Evolutionary conservation across 2,113 vertebrate species (phyloP).

Genomic region (Atherinomorus stipes): DNA sequence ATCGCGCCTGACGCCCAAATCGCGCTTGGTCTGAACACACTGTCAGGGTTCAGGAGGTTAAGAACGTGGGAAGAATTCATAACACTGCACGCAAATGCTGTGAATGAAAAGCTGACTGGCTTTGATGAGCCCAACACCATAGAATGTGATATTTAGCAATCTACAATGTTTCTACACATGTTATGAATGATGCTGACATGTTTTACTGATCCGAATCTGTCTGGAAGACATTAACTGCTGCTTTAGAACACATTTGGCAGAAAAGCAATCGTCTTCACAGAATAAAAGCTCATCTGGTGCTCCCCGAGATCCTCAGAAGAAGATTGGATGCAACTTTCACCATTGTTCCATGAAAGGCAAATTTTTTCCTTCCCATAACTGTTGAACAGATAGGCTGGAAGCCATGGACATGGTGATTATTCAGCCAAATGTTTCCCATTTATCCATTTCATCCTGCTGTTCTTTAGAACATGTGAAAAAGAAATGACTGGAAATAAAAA

Average conservation of each 20-base stretch:
- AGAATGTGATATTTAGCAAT: conserved; percentile 57
- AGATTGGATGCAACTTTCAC: background rate
- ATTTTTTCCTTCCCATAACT: background rate
- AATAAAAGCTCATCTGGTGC: conserved; percentile 5
- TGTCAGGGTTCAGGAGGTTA: background rate
- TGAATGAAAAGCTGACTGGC: conserved; percentile 22
- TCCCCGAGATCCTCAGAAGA: background rate
- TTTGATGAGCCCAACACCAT: conserved; percentile 38
- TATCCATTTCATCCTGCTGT: background rate
- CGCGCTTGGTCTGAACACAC: too few species aligned
- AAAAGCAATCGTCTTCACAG: conserved; percentile 9
- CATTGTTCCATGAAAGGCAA: conserved; percentile 17
- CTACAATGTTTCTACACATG: conserved; percentile 40
- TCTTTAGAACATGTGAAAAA: background rate
- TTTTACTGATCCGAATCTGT: conserved; percentile 30
- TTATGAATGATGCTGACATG: conserved; percentile 24
- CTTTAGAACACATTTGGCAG: background rate
- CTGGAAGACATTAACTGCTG: conserved; percentile 55
- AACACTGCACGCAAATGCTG: background rate
- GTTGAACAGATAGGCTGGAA: conserved; percentile 1
- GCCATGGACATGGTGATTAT: background rate
- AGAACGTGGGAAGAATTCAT: background rate
- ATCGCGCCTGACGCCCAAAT: too few species aligned
- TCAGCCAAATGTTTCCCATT: background rate
- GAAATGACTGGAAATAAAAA: too few species aligned